Percentiles rank a stretch among this genome's conserved stretches.
phyloP scores from a whole-genome alignment of 2,797 vertebrate species.

The Allobates femoralis region DNA sequence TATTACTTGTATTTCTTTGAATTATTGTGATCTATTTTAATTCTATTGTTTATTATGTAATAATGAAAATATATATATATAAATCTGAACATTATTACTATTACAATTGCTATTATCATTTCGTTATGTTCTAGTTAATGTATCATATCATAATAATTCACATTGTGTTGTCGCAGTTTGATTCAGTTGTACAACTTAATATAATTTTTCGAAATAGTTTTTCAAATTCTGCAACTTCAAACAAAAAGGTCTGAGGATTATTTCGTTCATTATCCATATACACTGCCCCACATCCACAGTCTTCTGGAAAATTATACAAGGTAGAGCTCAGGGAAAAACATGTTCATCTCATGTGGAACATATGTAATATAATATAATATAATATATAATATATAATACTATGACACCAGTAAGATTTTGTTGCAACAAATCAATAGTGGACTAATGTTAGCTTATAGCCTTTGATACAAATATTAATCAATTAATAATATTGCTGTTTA shows the following conservation, averaged over 20 bases:
- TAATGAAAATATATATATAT: no score
- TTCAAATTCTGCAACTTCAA: neutral
- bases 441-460: conserved; percentile 61
- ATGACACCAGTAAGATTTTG: conserved; percentile 33
- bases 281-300: neutral
- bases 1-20: neutral
- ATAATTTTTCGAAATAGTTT: neutral
- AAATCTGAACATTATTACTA: no score
- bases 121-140: neutral
- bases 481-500: neutral
- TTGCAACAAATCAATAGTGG: conserved; percentile 66
- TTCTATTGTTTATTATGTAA: no score
- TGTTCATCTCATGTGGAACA: neutral
- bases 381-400: no score
- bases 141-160: neutral
- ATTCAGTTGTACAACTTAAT: neutral
- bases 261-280: neutral
- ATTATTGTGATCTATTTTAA: neutral
- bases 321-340: neutral
- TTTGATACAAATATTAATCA: neutral
- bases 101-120: no score
- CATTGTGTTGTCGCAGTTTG: neutral
- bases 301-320: neutral
- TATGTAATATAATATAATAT: neutral
- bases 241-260: neutral